phyloP scores from a whole-genome alignment of 2,797 vertebrate genomes.

The Crocidura indochinensis region DNA sequence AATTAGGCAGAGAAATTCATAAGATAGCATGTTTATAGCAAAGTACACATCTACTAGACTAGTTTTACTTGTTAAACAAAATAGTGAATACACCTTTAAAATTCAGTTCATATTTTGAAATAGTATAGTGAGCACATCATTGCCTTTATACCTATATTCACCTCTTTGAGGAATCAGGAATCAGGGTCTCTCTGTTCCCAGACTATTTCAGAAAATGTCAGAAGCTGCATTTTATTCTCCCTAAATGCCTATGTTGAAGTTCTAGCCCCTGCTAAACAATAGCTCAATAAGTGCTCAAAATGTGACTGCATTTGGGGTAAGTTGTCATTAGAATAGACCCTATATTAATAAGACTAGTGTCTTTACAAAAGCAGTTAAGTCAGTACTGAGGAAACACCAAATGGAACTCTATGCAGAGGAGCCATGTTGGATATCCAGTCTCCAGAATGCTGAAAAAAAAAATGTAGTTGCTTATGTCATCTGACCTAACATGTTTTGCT shows the following conservation, averaged over 20 bases:
- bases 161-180: neutral
- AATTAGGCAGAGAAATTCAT: constrained; percentile 74
- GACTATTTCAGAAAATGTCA: neutral
- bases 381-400: neutral
- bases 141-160: neutral
- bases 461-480: neutral
- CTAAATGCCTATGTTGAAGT: constrained; percentile 23
- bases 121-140: neutral
- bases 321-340: neutral
- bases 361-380: neutral
- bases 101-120: constrained; percentile 42
- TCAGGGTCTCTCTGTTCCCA: neutral
- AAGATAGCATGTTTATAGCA: constrained; percentile 71
- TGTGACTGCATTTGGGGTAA: constrained; percentile 1
- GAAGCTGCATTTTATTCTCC: neutral
- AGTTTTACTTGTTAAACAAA: constrained; percentile 62
- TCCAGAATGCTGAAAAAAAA: neutral
- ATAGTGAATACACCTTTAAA: constrained; percentile 46
- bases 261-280: neutral
- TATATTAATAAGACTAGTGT: neutral
- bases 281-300: no score
- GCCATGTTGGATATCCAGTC: neutral
- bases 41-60: constrained; percentile 56
- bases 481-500: neutral
- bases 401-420: neutral